Evolutionary conservation across 2,888 invertebrate genomes (phyloP).

Genomic region (Empis livida): DNA sequence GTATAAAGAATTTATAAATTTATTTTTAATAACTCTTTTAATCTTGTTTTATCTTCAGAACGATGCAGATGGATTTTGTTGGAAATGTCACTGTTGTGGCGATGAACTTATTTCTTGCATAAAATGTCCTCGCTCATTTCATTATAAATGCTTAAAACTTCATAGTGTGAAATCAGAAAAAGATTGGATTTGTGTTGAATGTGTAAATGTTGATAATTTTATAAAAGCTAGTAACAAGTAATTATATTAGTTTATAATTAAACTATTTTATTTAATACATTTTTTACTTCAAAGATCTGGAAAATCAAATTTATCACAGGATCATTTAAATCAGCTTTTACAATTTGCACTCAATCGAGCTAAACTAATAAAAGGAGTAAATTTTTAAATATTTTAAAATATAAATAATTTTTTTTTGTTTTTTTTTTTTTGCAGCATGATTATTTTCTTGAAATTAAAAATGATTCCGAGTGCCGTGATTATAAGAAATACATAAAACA

Average conservation of each 20-base stretch:
- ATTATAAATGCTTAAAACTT: constrained; percentile 58
- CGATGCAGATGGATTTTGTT: constrained; percentile 69
- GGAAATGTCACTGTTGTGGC: constrained; percentile 74
- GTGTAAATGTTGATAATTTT: constrained; percentile 47
- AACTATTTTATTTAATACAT: not conserved
- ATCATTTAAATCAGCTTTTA: constrained; percentile 64
- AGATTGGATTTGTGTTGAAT: constrained; percentile 81
- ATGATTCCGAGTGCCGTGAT: constrained; percentile 53
- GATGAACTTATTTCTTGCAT: constrained; percentile 51
- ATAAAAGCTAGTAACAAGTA: constrained; percentile 26
- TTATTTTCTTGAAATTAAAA: constrained; percentile 66
- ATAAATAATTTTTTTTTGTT: constrained; percentile 3
- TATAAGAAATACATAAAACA: constrained; percentile 73
- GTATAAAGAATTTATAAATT: constrained; percentile 14
- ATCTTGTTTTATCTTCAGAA: constrained; percentile 23
- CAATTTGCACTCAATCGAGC: constrained; percentile 69
- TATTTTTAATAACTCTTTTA: not conserved
- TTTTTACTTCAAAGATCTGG: constrained; percentile 18
- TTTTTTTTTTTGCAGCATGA: constrained; percentile 46
- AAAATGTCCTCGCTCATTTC: constrained; percentile 75
- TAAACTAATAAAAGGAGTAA: constrained; percentile 69
- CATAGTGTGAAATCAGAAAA: constrained; percentile 37
- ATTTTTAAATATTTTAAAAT: constrained; percentile 15
- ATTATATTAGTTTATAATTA: not conserved
- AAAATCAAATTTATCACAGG: constrained; percentile 24